Evolutionary conservation across 2,113 vertebrate species (phyloP).

Genomic region (Thymallus thymallus): DNA sequence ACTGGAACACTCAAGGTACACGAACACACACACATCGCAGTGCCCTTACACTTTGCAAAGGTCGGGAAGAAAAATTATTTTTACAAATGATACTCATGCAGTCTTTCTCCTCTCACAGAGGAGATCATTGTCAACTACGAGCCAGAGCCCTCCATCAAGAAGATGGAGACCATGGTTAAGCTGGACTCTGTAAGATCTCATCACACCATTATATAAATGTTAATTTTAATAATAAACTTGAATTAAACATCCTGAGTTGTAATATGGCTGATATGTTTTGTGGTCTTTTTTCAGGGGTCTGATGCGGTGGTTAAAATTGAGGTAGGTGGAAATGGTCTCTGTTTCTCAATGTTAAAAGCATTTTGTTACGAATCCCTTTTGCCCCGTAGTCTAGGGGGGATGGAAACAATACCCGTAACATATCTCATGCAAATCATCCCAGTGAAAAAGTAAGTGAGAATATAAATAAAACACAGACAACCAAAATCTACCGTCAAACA

Average conservation of each 20-base stretch:
- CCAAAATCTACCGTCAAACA: too few relatives aligned
- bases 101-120: conserved; percentile 87
- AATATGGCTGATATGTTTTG: conserved; percentile 49
- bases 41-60: too few relatives aligned
- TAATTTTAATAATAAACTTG: not conserved
- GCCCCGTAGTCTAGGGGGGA: too few relatives aligned
- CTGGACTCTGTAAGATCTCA: conserved; percentile 85
- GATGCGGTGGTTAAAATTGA: conserved; percentile 96
- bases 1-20: conserved; percentile 80
- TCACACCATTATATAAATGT: not conserved
- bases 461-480: too few relatives aligned
- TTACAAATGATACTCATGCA: conserved; percentile 60
- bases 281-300: conserved; percentile 79
- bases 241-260: not conserved
- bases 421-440: too few relatives aligned
- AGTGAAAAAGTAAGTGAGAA: too few relatives aligned
- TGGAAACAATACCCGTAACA: too few relatives aligned
- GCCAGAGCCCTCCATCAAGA: conserved; percentile 80
- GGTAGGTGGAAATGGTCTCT: conserved; percentile 71
- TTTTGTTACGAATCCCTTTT: too few relatives aligned
- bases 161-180: conserved; percentile 95
- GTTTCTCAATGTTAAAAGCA: not conserved
- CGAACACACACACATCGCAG: not conserved
- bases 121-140: conserved; percentile 89
- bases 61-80: too few relatives aligned